These are phyloP conservation scores for Mechanitis mazaeus DNA, from an alignment of 2,888 invertebrate genomes.

Conservation along the genomic window DNA sequence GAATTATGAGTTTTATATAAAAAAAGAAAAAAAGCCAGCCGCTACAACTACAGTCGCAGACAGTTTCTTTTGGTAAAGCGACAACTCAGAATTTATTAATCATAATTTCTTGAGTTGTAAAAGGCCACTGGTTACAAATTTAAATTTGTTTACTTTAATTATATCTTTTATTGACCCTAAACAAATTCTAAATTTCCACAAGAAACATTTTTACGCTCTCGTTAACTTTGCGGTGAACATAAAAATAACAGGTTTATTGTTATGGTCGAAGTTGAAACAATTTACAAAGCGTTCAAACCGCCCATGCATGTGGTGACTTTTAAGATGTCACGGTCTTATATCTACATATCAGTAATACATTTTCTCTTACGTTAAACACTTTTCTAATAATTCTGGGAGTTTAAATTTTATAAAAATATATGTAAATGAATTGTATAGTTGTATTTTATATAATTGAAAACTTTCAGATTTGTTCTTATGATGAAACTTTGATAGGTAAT, in stretches of 20 bases:
- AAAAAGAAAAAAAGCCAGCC: no score
- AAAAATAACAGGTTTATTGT: conserved; percentile 57
- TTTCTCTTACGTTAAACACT: conserved; percentile 8
- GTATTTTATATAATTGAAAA: no score
- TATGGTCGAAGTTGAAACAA: conserved; percentile 45
- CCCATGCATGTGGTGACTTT: conserved; percentile 17
- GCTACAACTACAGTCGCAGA: no score
- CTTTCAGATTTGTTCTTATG: no score
- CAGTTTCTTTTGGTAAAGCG: no score
- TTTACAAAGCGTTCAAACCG: conserved; percentile 33
- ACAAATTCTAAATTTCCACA: conserved; percentile 45
- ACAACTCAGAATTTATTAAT: no score
- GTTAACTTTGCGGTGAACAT: conserved; percentile 43
- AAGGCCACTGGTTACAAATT: conserved; percentile 15
- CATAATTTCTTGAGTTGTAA: neutral
- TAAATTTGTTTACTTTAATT: conserved; percentile 29
- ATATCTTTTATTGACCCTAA: conserved; percentile 40
- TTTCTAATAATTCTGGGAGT: no score
- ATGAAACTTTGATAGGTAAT: neutral
- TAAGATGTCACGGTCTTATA: conserved; percentile 22
- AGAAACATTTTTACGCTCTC: conserved; percentile 39
- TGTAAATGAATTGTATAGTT: no score
- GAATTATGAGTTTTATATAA: no score
- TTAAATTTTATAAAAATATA: no score
- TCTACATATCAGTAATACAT: conserved; percentile 9